Conservation (phyloP, 2,113 vertebrate species). For the Lates calcarifer region DNA sequence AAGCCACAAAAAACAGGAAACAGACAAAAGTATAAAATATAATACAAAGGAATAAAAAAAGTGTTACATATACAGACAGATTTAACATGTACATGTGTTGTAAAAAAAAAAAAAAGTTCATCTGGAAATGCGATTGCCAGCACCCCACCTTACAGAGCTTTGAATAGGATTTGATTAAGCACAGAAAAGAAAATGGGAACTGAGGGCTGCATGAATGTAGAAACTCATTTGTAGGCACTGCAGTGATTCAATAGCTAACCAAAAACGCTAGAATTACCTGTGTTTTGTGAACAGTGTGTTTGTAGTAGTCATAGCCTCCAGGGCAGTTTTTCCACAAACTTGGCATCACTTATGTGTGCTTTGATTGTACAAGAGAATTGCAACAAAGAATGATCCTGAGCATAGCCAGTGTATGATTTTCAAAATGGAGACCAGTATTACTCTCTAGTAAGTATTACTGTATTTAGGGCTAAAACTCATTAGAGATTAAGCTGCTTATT, state of each 20-base stretch:
- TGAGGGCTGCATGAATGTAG: not conserved
- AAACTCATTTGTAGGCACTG: not conserved
- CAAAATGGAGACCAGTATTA: not conserved
- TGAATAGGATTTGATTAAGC: slow-evolving; percentile 5
- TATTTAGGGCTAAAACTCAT: not conserved
- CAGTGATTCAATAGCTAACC: not conserved
- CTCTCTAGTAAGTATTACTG: not conserved
- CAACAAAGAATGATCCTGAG: slow-evolving; percentile 13
- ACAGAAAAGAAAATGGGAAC: not conserved
- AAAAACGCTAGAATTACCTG: slow-evolving; percentile 12
- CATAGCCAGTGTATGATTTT: not conserved
- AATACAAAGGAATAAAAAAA: not conserved
- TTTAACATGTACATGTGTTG: no score
- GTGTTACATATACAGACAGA: no score
- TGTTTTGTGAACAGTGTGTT: not conserved
- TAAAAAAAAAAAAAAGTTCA: no score
- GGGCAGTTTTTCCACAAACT: slow-evolving; percentile 12
- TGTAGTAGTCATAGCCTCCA: slow-evolving; percentile 7
- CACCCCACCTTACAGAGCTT: no score
- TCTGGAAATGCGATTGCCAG: no score
- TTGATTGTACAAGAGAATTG: slow-evolving; percentile 6
- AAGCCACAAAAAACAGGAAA: no score
- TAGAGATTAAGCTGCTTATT: not conserved
- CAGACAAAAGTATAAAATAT: no score
- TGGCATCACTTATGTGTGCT: slow-evolving; percentile 1